Evolutionary conservation across 2,113 vertebrate genomes (phyloP).

Genomic region (Odobenus rosmarus): DNA sequence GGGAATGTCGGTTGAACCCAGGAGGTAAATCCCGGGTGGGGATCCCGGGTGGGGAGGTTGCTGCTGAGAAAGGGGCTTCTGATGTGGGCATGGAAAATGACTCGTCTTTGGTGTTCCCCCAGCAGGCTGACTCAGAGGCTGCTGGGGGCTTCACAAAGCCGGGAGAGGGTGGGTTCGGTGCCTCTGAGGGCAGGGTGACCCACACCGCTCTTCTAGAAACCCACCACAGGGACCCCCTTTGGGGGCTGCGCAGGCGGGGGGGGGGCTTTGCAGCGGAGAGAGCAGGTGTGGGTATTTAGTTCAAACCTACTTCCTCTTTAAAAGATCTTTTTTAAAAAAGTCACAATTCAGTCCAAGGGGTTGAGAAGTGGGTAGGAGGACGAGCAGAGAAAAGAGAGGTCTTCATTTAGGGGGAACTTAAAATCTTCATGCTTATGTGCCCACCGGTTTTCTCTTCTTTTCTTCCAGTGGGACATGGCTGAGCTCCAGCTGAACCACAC

Average conservation of each 20-base stretch:
- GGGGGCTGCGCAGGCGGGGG: neutral
- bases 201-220: neutral
- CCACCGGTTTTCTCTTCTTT: neutral
- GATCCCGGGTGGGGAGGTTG: neutral
- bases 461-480: slow-evolving; percentile 60
- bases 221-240: too few species aligned
- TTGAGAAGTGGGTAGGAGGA: neutral
- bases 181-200: neutral
- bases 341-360: neutral
- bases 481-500: slow-evolving; percentile 73
- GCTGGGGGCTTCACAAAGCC: slow-evolving; percentile 51
- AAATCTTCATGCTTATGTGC: neutral
- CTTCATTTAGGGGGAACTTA: rapidly evolving
- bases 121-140: slow-evolving; percentile 24
- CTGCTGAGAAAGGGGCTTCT: neutral
- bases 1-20: rapidly evolving
- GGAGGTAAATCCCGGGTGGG: neutral
- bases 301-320: slow-evolving; percentile 38
- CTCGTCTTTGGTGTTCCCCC: slow-evolving; percentile 23
- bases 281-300: neutral
- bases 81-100: neutral
- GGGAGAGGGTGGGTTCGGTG: neutral
- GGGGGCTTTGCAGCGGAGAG: neutral
- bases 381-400: neutral
- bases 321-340: neutral